These are phyloP conservation scores for Schizothorax lantsangensis DNA, from an alignment of 2,797 vertebrate genomes.

Conservation along the genomic window DNA sequence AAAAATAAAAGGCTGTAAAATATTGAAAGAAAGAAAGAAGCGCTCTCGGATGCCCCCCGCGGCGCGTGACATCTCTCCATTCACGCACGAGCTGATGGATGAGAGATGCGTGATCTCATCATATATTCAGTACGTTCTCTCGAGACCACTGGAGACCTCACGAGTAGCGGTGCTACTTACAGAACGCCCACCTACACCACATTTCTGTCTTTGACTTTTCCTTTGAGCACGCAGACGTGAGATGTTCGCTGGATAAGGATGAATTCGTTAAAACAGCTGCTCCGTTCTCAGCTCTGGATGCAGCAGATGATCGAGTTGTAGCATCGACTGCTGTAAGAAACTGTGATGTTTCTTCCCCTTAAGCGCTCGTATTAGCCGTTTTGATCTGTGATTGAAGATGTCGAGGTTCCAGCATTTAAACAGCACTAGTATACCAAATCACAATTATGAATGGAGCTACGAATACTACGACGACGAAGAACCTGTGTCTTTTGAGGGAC, in stretches of 20 bases:
- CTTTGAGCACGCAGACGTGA: background rate
- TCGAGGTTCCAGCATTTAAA: conserved; percentile 53
- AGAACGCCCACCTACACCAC: background rate
- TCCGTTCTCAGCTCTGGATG: conserved; percentile 12
- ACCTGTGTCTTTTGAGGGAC: conserved; percentile 88
- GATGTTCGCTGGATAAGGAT: background rate
- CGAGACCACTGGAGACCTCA: background rate
- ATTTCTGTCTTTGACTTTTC: background rate
- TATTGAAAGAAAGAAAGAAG: background rate
- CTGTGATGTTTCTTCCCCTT: conserved; percentile 4
- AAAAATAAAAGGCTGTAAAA: background rate
- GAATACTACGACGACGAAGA: conserved; percentile 88
- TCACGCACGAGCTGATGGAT: background rate
- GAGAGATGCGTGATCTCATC: conserved; percentile 34
- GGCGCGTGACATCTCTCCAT: conserved; percentile 9
- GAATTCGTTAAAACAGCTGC: background rate
- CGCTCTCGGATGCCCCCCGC: conserved; percentile 20
- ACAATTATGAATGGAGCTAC: conserved; percentile 88
- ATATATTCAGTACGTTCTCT: background rate
- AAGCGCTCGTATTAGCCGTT: conserved; percentile 8
- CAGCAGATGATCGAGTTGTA: background rate
- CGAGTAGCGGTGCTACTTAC: background rate
- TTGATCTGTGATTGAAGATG: conserved; percentile 42
- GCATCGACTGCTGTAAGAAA: background rate
- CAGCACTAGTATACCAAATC: conserved; percentile 51